Percentiles rank a stretch among this genome's conserved stretches.
These are phyloP conservation scores for Troides helena DNA, from an alignment of 2,888 invertebrate genomes.

Conservation along the genomic window DNA sequence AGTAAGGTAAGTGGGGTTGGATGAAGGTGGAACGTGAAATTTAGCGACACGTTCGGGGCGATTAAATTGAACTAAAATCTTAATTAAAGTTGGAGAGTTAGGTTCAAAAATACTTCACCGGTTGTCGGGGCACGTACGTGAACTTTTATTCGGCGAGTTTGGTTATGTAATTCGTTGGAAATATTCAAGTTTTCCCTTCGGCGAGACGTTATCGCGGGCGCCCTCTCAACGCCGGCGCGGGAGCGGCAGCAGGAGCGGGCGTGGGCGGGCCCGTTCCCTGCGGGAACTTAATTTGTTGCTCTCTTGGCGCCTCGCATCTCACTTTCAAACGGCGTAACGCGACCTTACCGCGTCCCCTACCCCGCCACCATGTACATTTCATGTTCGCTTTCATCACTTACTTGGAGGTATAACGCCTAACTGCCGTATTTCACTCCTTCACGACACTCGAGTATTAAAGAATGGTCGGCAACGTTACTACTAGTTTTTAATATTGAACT, in stretches of 20 bases:
- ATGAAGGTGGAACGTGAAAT: slow-evolving; percentile 34
- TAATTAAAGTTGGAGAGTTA: slow-evolving; percentile 60
- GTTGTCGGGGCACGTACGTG: slow-evolving; percentile 65
- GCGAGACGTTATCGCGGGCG: slow-evolving; percentile 72
- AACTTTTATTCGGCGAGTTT: slow-evolving; percentile 71
- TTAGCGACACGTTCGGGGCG: slow-evolving; percentile 34
- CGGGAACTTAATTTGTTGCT: slow-evolving; percentile 80
- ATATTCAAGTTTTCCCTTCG: slow-evolving; percentile 76
- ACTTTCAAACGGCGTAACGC: slow-evolving; percentile 78
- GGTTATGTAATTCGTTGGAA: slow-evolving; percentile 72
- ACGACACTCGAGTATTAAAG: slow-evolving; percentile 9
- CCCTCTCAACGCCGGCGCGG: slow-evolving; percentile 60
- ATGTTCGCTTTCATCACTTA: slow-evolving; percentile 51
- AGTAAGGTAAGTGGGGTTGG: neutral
- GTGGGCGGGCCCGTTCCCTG: slow-evolving; percentile 68
- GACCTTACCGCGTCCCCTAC: slow-evolving; percentile 73
- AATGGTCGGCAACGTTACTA: slow-evolving; percentile 9
- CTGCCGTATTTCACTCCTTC: slow-evolving; percentile 22
- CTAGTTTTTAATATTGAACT: slow-evolving; percentile 3
- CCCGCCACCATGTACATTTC: slow-evolving; percentile 56
- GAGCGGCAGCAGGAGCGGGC: slow-evolving; percentile 40
- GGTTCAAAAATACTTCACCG: slow-evolving; percentile 64
- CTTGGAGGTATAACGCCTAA: slow-evolving; percentile 20
- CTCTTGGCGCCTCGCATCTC: slow-evolving; percentile 79
- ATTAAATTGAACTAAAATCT: slow-evolving; percentile 55